These are phyloP conservation scores for Toxotes jaculatrix DNA, from an alignment of 2,113 vertebrate species.

Conservation along the genomic window DNA sequence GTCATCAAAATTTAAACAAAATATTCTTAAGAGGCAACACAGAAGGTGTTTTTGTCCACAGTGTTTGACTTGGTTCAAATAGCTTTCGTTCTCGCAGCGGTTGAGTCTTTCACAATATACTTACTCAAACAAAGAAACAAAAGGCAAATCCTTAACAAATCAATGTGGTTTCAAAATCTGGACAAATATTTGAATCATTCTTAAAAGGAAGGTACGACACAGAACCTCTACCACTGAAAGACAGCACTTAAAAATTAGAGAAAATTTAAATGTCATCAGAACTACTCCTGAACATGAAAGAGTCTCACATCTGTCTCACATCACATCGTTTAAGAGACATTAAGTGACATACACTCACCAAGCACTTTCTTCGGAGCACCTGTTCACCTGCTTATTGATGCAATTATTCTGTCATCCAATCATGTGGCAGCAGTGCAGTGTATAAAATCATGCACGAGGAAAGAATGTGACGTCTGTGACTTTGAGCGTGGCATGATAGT, in stretches of 20 bases:
- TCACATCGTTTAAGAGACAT: too few relatives aligned
- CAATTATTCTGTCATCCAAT: too few relatives aligned
- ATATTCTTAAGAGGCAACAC: background rate
- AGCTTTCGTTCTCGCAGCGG: slow-evolving; percentile 9
- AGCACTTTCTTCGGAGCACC: background rate
- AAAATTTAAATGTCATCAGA: background rate
- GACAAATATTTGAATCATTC: slow-evolving; percentile 36
- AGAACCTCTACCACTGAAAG: background rate
- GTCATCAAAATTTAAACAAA: background rate
- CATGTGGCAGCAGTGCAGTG: background rate
- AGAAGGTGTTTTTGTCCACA: background rate
- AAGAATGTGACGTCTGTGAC: background rate
- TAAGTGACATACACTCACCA: background rate
- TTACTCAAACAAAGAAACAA: slow-evolving; percentile 31
- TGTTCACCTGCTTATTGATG: too few relatives aligned
- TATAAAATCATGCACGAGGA: too few relatives aligned
- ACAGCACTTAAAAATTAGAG: too few relatives aligned
- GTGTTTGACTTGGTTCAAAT: slow-evolving; percentile 20
- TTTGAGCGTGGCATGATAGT: background rate
- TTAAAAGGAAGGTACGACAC: slow-evolving; percentile 4
- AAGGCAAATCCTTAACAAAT: slow-evolving; percentile 32
- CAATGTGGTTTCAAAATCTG: slow-evolving; percentile 28
- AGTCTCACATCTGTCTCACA: background rate
- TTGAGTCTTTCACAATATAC: slow-evolving; percentile 29
- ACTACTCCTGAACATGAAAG: slow-evolving; percentile 2